A percentile compares a stretch with the other conserved stretches of the same genome.
These are phyloP conservation scores for Spinus pinus DNA, from an alignment of 2,797 vertebrate genomes.

Conservation along the genomic window DNA sequence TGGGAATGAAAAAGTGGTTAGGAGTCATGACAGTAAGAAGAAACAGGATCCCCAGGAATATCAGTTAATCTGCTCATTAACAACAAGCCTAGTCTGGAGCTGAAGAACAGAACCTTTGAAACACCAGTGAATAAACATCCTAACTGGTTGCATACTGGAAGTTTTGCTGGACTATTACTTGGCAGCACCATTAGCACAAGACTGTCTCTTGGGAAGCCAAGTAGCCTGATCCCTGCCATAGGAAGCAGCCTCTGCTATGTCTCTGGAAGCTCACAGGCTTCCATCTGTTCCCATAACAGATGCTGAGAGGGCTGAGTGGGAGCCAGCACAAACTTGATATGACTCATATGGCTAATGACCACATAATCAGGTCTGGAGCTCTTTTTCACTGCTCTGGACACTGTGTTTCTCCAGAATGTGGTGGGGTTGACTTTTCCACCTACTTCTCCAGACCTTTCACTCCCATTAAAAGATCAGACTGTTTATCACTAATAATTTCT, in stretches of 20 bases:
- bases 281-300: background rate
- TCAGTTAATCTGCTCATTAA: background rate
- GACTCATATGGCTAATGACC: background rate
- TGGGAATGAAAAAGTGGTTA: background rate
- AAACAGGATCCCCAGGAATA: background rate
- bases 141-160: background rate
- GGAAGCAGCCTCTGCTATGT: background rate
- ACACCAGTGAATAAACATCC: background rate
- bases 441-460: background rate
- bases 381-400: background rate
- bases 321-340: background rate
- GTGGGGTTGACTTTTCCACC: background rate
- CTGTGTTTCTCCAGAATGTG: background rate
- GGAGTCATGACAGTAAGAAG: background rate
- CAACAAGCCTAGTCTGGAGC: background rate
- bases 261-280: background rate
- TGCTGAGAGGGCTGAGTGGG: background rate
- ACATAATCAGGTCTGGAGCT: background rate
- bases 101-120: background rate
- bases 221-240: background rate
- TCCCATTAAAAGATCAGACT: background rate
- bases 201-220: background rate
- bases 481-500: background rate
- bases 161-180: background rate
- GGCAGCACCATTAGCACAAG: background rate